Evolutionary conservation across 2,797 vertebrate species (phyloP).

Genomic region (Lagorchestes hirsutus): DNA sequence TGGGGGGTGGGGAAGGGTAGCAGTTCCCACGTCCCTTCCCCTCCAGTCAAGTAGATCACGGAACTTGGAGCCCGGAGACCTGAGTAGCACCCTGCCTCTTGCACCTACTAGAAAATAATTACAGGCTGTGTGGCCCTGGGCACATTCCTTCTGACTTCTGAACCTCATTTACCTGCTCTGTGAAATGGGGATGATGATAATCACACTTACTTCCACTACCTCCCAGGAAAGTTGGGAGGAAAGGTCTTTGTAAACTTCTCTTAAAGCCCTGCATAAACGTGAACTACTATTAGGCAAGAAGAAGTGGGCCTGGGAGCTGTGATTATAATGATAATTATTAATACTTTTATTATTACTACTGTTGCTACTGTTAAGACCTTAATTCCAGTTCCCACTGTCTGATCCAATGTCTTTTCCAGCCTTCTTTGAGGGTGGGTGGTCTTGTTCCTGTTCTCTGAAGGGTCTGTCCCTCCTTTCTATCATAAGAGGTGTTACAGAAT

Average conservation of each 20-base stretch:
- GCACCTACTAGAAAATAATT: neutral
- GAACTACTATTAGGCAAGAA: neutral
- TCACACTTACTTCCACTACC: neutral
- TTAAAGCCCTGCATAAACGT: neutral
- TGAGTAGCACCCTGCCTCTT: neutral
- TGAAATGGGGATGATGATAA: neutral
- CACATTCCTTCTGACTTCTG: neutral
- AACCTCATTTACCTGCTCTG: neutral
- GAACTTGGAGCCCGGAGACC: neutral
- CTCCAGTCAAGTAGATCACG: neutral
- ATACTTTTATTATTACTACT: neutral
- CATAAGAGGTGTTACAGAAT: neutral
- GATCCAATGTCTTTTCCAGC: neutral
- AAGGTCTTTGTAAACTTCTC: neutral
- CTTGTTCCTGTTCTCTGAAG: neutral
- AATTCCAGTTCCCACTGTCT: neutral
- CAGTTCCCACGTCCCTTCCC: no score
- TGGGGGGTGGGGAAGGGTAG: neutral
- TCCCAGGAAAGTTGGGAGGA: neutral
- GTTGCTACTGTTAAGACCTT: neutral
- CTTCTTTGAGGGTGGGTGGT: neutral
- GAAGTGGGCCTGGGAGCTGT: neutral
- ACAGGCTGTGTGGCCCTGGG: neutral
- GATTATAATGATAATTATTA: neutral
- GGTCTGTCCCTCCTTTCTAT: neutral